phyloP scores from a whole-genome alignment of 2,888 invertebrate genomes.

The Nineta flava region DNA sequence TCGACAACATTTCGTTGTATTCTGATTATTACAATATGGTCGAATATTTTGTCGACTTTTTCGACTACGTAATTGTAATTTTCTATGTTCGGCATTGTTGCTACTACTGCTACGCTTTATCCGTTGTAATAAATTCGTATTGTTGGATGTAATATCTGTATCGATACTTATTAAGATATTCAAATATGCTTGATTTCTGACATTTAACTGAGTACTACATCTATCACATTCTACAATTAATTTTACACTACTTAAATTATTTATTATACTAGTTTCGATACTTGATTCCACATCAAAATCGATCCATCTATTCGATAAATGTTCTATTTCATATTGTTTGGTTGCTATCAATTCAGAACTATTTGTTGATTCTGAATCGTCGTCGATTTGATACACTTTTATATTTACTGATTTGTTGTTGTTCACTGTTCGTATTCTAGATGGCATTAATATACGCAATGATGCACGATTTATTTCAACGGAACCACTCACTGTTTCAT shows the following conservation, averaged over 20 bases:
- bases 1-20: conserved; percentile 43
- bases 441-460: conserved; percentile 26
- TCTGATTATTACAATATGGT: conserved; percentile 20
- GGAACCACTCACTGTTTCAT: conserved; percentile 6
- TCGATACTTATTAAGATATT: no score
- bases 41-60: conserved; percentile 35
- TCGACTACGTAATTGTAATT: conserved; percentile 17
- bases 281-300: conserved; percentile 41
- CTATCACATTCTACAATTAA: conserved; percentile 36
- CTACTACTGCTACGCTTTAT: conserved; percentile 14
- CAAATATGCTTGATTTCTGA: no score
- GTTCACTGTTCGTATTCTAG: not conserved
- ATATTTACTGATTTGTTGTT: conserved; percentile 12
- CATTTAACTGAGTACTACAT: conserved; percentile 18
- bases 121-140: conserved; percentile 14
- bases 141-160: not conserved
- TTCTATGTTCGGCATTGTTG: not conserved
- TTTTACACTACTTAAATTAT: conserved; percentile 30
- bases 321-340: no score
- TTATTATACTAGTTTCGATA: conserved; percentile 29
- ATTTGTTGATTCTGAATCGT: conserved; percentile 11
- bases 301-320: conserved; percentile 27
- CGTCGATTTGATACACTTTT: conserved; percentile 26
- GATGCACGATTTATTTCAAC: conserved; percentile 29
- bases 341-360: no score